Conservation (phyloP, 2,797 vertebrate genomes). For the Sebastes itinus region DNA sequence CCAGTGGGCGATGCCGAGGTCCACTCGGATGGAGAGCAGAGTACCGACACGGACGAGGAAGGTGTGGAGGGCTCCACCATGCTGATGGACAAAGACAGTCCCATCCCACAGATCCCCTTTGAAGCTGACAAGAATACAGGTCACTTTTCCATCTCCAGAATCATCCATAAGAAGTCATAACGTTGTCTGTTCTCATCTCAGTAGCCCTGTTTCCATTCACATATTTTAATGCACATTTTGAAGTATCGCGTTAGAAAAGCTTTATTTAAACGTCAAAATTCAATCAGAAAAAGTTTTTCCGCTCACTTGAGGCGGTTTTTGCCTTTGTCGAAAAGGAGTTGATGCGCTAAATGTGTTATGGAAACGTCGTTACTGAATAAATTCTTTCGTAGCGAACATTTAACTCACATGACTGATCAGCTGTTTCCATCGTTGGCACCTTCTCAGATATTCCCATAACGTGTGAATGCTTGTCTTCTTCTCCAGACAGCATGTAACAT, state of each 20-base stretch:
- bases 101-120: constrained; percentile 82
- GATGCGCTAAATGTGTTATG: not conserved
- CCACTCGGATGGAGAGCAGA: constrained; percentile 97
- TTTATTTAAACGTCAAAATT: not conserved
- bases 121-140: constrained; percentile 79
- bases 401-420: not conserved
- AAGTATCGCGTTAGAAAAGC: not conserved
- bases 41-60: constrained; percentile 98
- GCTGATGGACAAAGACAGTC: constrained; percentile 87
- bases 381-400: not conserved
- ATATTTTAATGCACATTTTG: not conserved
- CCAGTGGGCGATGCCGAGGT: constrained; percentile 91
- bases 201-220: not conserved
- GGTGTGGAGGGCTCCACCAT: constrained; percentile 86
- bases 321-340: not conserved
- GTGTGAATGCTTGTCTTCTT: not conserved
- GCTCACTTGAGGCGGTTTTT: not conserved
- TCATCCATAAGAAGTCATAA: not conserved
- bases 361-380: not conserved
- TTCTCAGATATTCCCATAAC: not conserved
- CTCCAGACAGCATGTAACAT: not conserved
- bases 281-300: not conserved
- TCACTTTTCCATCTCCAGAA: constrained; percentile 17
- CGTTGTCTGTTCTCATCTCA: not conserved
- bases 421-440: not conserved